These are phyloP conservation scores for Rhea americana DNA, from an alignment of 2,113 vertebrate genomes.

Conservation along the genomic window DNA sequence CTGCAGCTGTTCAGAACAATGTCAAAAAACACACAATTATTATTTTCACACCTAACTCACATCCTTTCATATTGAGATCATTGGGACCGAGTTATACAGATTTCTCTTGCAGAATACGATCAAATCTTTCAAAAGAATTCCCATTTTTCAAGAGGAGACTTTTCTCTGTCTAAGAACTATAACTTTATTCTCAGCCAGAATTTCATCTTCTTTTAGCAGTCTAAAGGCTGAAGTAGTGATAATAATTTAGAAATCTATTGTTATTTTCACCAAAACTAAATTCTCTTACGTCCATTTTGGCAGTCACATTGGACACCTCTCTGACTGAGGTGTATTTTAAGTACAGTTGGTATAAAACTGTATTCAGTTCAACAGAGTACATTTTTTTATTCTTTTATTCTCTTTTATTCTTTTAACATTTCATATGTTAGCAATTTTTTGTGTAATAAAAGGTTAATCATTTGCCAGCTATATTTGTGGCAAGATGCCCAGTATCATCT, in stretches of 20 bases:
- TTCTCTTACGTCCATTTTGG: background rate
- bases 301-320: background rate
- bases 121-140: background rate
- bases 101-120: background rate
- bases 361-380: background rate
- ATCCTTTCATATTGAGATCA: background rate
- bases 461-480: background rate
- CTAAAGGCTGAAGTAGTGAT: background rate
- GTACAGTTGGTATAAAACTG: background rate
- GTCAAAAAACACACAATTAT: background rate
- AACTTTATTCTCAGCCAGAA: background rate
- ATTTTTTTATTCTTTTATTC: background rate
- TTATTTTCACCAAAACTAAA: background rate
- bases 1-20: background rate
- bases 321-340: background rate
- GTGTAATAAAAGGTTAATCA: conserved; percentile 12
- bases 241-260: background rate
- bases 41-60: background rate
- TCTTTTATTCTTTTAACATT: background rate
- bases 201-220: background rate
- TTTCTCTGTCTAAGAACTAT: background rate
- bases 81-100: background rate
- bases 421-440: background rate
- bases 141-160: background rate
- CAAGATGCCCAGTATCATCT: background rate